These are phyloP conservation scores for Papilio glaucus DNA, from an alignment of 1,140 invertebrate genomes.

Conservation along the genomic window DNA sequence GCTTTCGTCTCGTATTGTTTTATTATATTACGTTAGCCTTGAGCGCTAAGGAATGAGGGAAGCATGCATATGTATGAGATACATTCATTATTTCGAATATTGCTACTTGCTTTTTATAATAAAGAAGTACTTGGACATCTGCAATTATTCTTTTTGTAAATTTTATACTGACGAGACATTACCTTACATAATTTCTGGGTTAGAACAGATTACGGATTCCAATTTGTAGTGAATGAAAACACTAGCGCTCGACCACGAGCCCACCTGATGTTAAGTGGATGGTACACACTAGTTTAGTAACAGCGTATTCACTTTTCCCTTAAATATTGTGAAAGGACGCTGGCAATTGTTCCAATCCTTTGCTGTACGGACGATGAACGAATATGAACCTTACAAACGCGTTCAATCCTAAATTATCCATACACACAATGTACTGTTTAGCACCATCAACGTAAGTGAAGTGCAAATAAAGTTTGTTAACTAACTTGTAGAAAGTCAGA, in stretches of 20 bases:
- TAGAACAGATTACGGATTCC: too few species aligned
- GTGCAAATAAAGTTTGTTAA: conserved; percentile 46
- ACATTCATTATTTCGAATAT: conserved; percentile 31
- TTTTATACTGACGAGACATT: too few species aligned
- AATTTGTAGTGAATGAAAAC: too few species aligned
- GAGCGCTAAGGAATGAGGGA: conserved; percentile 45
- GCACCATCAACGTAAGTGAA: conserved; percentile 1
- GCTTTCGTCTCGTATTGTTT: conserved; percentile 44
- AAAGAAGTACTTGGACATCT: background rate
- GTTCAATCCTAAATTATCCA: background rate
- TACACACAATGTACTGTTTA: background rate
- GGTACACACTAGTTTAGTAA: too few species aligned
- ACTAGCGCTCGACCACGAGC: too few species aligned
- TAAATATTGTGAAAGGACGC: too few species aligned
- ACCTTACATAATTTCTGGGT: too few species aligned
- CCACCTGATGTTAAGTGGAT: too few species aligned
- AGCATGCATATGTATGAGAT: conserved; percentile 27
- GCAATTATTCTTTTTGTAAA: background rate
- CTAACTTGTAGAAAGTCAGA: conserved; percentile 47
- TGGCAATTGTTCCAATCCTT: too few species aligned
- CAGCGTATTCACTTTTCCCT: too few species aligned
- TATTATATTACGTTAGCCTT: conserved; percentile 31
- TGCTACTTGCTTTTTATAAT: conserved; percentile 24
- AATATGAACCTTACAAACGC: background rate
- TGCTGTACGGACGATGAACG: too few species aligned